Evolutionary conservation across 2,113 vertebrate species (phyloP), one percentile per base, ranked within the genome.

Genomic region (Ornithorhynchus anatinus): DNA sequence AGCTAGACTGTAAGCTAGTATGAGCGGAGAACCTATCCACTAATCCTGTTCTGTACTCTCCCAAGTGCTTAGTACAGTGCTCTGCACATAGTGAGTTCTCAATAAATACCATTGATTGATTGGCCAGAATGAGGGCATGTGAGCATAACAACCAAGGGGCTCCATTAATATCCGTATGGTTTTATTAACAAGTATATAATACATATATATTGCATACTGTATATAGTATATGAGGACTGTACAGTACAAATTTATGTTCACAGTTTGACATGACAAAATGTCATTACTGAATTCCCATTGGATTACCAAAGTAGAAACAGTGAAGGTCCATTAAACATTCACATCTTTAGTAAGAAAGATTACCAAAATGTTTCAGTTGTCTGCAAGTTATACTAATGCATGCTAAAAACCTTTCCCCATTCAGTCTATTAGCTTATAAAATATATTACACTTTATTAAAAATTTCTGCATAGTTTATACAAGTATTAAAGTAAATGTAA

Each of bases 151-250:
- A n/a, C n/a, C n/a, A n/a, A n/a, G n/a, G n/a, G n/a, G n/a, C n/a
- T n/a, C n/a, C n/a, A n/a, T 5, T 72, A 74, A 43, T 76, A 63
- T 74, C 89, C 81, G 3, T 88, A 92, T 84, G 90, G 78, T 87
- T 98, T 98, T 97, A 97, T 97, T 99, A 93, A 93, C 94, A 94
- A 91, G 91, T 94, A 94, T 93, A 93, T 92, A 88, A 93, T 88
- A 95, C 92, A 94, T 87, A 90, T 0, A 67, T 82, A 78, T 72
- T 84, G 80, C 84, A 87, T 91, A 75, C 77, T 90, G 85, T 88
- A 84, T 88, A 89, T 87, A 93, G 84, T 80, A 95, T 86, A 94
- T 84, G 87, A 94, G 84, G 81, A 89, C 94, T 96, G 93, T 95
- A 96, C 95, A 97, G 88, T 92, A 95, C 94, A 94, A 92, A 92